Conservation (phyloP, 2,888 invertebrate genomes). For the Meganola albula region DNA sequence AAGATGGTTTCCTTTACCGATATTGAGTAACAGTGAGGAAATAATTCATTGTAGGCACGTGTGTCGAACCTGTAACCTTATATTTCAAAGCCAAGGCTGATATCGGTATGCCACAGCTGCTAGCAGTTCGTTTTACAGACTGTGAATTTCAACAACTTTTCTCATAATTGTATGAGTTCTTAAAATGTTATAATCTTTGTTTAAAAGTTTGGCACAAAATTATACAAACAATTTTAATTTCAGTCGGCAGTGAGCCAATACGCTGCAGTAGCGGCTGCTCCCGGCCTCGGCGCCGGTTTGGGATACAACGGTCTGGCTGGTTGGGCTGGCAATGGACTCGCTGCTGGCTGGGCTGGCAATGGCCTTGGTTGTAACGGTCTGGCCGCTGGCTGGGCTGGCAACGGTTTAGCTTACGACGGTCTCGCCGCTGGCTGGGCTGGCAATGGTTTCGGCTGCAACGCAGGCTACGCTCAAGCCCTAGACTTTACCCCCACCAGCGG, state of each 20-base stretch:
- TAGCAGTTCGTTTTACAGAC: too few relatives aligned
- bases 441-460: not conserved
- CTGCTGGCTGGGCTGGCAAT: not conserved
- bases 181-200: too few relatives aligned
- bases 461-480: constrained; percentile 18
- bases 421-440: constrained; percentile 1
- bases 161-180: too few relatives aligned
- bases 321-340: not conserved
- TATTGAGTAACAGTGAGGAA: too few relatives aligned
- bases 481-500: constrained; percentile 35
- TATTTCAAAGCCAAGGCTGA: too few relatives aligned
- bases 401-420: not conserved
- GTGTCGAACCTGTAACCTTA: too few relatives aligned
- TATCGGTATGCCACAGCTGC: too few relatives aligned
- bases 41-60: too few relatives aligned
- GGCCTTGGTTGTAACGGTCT: not conserved
- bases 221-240: not conserved
- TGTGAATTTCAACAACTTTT: too few relatives aligned
- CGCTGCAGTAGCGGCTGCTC: not conserved
- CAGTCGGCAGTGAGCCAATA: not conserved
- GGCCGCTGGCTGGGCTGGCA: not conserved
- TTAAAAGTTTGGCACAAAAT: not conserved
- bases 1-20: too few relatives aligned
- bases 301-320: not conserved
- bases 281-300: constrained; percentile 3